Evolutionary conservation across 37 sponge, comb jelly and placozoan species (phyloP).

Genomic region (Petrosia ficiformis): DNA sequence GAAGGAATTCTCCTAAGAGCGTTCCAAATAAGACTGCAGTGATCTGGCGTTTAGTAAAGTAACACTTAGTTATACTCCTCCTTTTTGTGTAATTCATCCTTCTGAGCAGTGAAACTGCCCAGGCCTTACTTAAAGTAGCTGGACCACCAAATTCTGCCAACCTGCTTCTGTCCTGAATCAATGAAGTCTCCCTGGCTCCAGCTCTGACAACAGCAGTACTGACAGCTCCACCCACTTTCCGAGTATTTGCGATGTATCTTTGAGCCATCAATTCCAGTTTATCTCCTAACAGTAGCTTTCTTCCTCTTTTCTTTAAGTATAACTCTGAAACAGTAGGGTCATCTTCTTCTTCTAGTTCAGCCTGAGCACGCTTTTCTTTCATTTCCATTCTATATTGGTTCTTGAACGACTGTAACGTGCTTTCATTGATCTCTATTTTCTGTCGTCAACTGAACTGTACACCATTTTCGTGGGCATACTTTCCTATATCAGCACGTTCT

Average conservation of each 20-base stretch:
- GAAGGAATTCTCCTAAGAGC: too few relatives aligned
- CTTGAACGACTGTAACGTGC: not conserved
- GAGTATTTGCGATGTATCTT: constrained; percentile 21
- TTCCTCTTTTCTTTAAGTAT: constrained; percentile 22
- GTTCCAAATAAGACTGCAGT: too few relatives aligned
- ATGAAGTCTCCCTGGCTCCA: constrained; percentile 33
- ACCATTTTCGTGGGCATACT: constrained; percentile 7
- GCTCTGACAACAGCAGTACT: constrained; percentile 46
- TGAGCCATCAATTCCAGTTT: constrained; percentile 31
- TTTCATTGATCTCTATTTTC: constrained; percentile 1
- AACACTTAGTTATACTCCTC: constrained; percentile 31
- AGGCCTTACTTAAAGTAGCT: constrained; percentile 20
- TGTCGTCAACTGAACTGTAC: not conserved
- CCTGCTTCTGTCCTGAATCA: constrained; percentile 25
- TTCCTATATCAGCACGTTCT: constrained; percentile 3
- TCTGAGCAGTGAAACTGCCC: constrained; percentile 53
- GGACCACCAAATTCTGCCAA: constrained; percentile 43
- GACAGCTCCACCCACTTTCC: constrained; percentile 42
- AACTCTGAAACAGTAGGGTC: not conserved
- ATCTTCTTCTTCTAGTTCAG: too few relatives aligned
- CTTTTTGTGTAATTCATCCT: constrained; percentile 46
- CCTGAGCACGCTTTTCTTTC: not conserved
- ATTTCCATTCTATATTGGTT: not conserved
- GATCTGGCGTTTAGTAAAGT: too few relatives aligned
- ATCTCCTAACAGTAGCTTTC: constrained; percentile 44